Base-by-base conservation (phyloP, 2,888 invertebrate genomes). In the Acanthopleura granulata region DNA sequence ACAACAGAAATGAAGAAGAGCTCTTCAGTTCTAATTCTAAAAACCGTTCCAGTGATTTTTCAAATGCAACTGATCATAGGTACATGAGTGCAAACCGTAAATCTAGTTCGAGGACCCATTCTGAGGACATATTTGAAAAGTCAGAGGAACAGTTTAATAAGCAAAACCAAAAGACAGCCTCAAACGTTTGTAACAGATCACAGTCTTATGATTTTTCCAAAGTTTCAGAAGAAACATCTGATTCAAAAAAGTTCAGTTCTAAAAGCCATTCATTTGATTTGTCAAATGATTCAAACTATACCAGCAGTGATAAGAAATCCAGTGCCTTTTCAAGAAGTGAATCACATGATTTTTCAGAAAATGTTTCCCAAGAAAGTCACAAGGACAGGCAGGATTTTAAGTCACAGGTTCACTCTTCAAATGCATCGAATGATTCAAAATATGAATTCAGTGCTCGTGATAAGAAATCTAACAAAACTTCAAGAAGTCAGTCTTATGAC, bases 381-480 rank as follows among this genome's bases (percentile, higher is more conserved):
- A 40, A 40, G 40, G 40, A 40, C 40, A 40, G 40, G 12, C n/a
- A 57, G 57, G 22, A 57, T 18, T 18, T 57, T 4, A 57, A 57
- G 22, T 18, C n/a, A 1, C 57, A 57, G 18, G 57, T 18, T 57
- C 57, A 22, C 57, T 57, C 57, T 22, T 57, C 57, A 1, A 57
- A 18, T 12, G 6, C 57, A n/a, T 57, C 57, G 6, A n/a, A 22
- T 57, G 57, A 57, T 57, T n/a, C 57, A 57, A 57, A 57, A 57
- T 57, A 57, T 57, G 57, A 57, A 57, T 57, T n/a, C 57, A 57
- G 57, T 57, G 57, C n/a, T 57, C n/a, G 4, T 57, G 57, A 57
- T 57, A 57, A 57, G 57, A 57, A 57, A 12, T 57, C 57, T 3
- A 57, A 57, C 22, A 22, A 57, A 57, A n/a, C 57, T 22, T 57